phyloP scores from a whole-genome alignment of 1,140 invertebrate genomes.

The Heliconius nattereri region DNA sequence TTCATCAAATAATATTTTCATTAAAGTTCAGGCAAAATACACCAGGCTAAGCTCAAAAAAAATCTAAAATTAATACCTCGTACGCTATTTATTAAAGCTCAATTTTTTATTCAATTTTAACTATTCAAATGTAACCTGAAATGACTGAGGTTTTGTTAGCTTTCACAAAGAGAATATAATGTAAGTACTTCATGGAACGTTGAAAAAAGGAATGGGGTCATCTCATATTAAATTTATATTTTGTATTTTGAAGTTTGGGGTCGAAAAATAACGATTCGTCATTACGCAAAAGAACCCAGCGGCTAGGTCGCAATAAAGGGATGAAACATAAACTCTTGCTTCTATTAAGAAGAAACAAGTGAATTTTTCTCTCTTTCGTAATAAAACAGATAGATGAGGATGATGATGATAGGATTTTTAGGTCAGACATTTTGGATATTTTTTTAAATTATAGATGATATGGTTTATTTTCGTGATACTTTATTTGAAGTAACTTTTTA shows the following conservation, averaged over 20 bases:
- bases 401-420: neutral
- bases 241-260: slow-evolving; percentile 18
- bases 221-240: slow-evolving; percentile 30
- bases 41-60: neutral
- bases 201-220: slow-evolving; percentile 23
- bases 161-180: slow-evolving; percentile 1
- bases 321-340: slow-evolving; percentile 18
- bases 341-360: slow-evolving; percentile 20
- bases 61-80: neutral
- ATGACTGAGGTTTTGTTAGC: slow-evolving; percentile 9
- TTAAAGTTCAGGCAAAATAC: neutral
- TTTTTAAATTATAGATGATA: neutral
- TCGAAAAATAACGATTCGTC: slow-evolving; percentile 15
- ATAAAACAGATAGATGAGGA: slow-evolving; percentile 1
- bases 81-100: slow-evolving; percentile 1
- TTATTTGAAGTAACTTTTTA: no score
- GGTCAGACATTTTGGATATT: neutral
- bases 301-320: neutral
- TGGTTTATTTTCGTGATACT: no score
- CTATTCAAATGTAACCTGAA: slow-evolving; percentile 1
- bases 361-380: slow-evolving; percentile 15
- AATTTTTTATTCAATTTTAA: neutral
- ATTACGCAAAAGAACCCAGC: slow-evolving; percentile 17
- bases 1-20: neutral
- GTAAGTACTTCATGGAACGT: neutral